Base-by-base conservation (phyloP, 2,113 vertebrate genomes). In the Meriones unguiculatus region DNA sequence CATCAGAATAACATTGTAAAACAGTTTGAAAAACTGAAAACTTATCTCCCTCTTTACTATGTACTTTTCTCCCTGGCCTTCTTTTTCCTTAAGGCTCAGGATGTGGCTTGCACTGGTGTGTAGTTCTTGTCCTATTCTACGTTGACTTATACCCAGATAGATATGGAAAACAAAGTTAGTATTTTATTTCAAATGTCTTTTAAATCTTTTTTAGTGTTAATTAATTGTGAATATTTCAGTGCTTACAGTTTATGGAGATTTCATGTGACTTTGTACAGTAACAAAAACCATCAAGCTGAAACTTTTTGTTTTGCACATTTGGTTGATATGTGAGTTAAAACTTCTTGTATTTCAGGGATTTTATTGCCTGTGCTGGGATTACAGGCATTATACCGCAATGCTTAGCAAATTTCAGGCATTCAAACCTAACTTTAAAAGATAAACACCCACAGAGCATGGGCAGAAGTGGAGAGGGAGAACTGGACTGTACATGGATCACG, bases 1-100 rank as follows among this genome's bases (percentile, higher is more conserved):
- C 52, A 67, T 90, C 13, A 69, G 28, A 72, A 89, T 77, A 87
- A 18, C 91, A 52, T 75, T 91, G 93, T 64, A 72, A 96, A 97
- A 65, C 69, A 59, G 20, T 59, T 82, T 38, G 54, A n/a, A 80
- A 67, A 46, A 57, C 59, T 70, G 50, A 80, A 28, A 86, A 76
- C 41, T 86, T 92, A 25, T 13, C 20, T 22, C 13, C 18, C 25
- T 15, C 4, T 41, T 30, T 8, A 1, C 35, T 15, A 2, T 32
- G 13, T 24, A 25, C 28, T n/a, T 59, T 80, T 72, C 25, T 59
- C 70, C 0, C 54, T 67, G 1, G 17, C 41, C 9, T 32, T 14
- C 65, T 38, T 25, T 35, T 50, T 64, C 41, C 69, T 1, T 62
- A 59, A 5, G 17, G 3, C 54, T 91, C 65, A 89, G 82, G 78